phyloP scores from a whole-genome alignment of 2,113 vertebrate species.

The Puffinus mauretanicus region DNA sequence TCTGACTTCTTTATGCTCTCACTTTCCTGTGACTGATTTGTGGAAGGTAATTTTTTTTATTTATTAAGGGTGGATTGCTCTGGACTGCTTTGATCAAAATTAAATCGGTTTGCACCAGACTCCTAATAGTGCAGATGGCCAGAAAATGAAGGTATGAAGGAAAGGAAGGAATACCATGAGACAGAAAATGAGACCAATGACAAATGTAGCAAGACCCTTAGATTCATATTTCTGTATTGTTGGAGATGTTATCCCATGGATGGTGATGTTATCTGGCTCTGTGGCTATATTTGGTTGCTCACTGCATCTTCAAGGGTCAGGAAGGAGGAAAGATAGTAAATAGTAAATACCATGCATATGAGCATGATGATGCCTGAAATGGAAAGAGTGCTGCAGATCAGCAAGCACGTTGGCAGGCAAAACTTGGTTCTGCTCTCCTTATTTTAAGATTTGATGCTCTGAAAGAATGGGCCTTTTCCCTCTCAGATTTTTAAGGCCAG shows the following conservation, averaged over 20 bases:
- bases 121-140: background rate
- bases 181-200: background rate
- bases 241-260: background rate
- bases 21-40: background rate
- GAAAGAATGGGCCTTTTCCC: background rate
- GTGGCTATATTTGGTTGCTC: background rate
- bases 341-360: background rate
- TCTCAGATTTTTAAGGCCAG: background rate
- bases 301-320: background rate
- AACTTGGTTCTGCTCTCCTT: background rate
- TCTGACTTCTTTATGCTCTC: background rate
- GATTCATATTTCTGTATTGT: background rate
- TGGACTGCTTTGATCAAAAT: background rate
- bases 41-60: background rate
- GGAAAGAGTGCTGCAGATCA: background rate
- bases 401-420: background rate
- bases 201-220: background rate
- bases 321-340: background rate
- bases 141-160: background rate
- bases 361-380: background rate
- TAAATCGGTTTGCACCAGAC: background rate
- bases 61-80: background rate
- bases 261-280: background rate
- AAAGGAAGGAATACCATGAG: background rate
- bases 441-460: background rate